These are phyloP conservation scores for Diphyllodes magnificus DNA, from an alignment of 2,113 vertebrate species.

Conservation along the genomic window DNA sequence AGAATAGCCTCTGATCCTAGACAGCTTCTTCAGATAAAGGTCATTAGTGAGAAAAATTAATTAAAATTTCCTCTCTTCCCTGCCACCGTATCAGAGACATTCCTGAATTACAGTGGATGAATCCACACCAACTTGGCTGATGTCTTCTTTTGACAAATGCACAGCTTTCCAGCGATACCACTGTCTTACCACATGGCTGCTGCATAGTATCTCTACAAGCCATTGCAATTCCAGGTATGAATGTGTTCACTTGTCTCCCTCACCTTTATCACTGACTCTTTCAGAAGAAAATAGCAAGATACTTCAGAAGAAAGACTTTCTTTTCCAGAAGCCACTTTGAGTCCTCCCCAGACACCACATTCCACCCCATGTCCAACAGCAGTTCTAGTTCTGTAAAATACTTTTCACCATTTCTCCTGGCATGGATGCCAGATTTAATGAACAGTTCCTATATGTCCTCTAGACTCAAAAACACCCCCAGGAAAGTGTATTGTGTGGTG, in stretches of 20 bases:
- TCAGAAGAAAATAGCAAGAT: background rate
- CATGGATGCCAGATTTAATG: background rate
- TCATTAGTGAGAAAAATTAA: background rate
- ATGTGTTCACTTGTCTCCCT: background rate
- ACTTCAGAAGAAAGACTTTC: background rate
- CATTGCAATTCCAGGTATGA: background rate
- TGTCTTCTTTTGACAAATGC: background rate
- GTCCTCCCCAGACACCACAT: background rate
- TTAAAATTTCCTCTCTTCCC: background rate
- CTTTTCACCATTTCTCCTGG: background rate
- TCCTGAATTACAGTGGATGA: background rate
- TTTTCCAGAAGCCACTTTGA: background rate
- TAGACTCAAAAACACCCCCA: background rate
- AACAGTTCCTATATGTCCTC: background rate
- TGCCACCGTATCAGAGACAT: fast-evolving
- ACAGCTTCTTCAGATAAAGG: background rate
- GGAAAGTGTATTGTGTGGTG: background rate
- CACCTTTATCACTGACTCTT: background rate
- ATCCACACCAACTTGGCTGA: background rate
- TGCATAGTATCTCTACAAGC: background rate
- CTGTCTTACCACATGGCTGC: fast-evolving
- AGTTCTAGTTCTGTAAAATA: background rate
- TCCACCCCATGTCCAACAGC: background rate
- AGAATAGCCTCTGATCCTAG: background rate
- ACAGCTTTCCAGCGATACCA: background rate